These are phyloP conservation scores for Calliopsis andreniformis DNA, from an alignment of 1,140 invertebrate species.

Conservation along the genomic window DNA sequence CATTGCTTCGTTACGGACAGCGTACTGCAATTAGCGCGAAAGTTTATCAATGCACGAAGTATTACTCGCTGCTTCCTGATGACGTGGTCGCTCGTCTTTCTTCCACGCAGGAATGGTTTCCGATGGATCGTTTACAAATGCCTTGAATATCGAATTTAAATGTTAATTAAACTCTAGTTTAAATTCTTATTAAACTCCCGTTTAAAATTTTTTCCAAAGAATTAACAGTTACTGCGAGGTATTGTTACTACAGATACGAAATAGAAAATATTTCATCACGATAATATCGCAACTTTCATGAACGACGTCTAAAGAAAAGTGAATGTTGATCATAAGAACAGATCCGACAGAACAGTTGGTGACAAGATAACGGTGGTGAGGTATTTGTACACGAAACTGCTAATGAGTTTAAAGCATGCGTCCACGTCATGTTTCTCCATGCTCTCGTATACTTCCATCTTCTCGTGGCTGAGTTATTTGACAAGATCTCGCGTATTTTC, in stretches of 20 bases:
- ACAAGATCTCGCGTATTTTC: conserved; percentile 16
- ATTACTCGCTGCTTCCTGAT: conserved; percentile 18
- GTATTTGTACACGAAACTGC: conserved; percentile 8
- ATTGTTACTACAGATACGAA: background rate
- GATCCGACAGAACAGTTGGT: conserved; percentile 15
- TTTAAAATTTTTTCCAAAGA: too few species aligned
- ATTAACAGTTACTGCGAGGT: too few species aligned
- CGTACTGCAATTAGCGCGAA: conserved; percentile 28
- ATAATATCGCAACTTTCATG: background rate
- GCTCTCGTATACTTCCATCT: background rate
- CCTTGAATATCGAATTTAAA: background rate
- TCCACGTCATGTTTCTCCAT: conserved; percentile 15
- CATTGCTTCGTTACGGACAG: conserved; percentile 35
- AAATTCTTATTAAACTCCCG: too few species aligned
- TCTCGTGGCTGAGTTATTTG: conserved; percentile 7
- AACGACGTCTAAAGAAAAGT: background rate
- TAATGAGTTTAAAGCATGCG: conserved; percentile 38
- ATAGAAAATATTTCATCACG: conserved; percentile 1
- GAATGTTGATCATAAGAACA: conserved; percentile 22
- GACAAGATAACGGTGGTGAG: conserved; percentile 22
- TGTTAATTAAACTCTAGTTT: too few species aligned
- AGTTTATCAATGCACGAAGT: conserved; percentile 44
- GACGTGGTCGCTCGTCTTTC: background rate
- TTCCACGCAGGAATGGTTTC: background rate
- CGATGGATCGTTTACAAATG: background rate